Evolutionary conservation across 2,888 invertebrate species (phyloP), one percentile per base, ranked within the genome.

Genomic region (Papilio demoleus): DNA sequence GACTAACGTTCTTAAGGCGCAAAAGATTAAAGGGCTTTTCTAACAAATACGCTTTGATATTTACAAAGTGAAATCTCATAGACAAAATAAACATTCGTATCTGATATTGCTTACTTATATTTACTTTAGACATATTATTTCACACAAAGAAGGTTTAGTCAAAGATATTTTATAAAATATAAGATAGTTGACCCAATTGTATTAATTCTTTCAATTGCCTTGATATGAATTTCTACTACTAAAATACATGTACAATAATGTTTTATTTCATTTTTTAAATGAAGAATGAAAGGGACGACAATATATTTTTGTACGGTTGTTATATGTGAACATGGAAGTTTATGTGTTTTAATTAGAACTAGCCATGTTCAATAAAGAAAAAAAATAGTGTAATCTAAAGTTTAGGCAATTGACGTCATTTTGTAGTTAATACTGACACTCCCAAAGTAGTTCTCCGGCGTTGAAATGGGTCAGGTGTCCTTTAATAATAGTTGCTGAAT

Each of bases 51-150:
- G 53, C 31, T 53, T 53, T 53, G 9, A 31, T 53, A 53, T 53
- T 53, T 53, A 53, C 53, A 53, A 53, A 53, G 27, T n/a, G 53
- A 53, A 53, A 31, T 53, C n/a, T 53, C 31, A 53, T 31, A 31
- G 31, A 31, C 31, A 53, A 53, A 53, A 53, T 17, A 53, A 53
- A 53, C 53, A 53, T 53, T 53, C 53, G 27, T 27, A 53, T 53
- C 53, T 31, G 9, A 31, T 31, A 31, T 53, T 53, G 53, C 53
- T 53, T 14, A 53, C n/a, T 53, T 53, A 31, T 53, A 31, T 53
- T 53, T 53, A 53, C 53, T n/a, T 53, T 31, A n/a, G 3, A n/a
- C 31, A 1, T 53, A 53, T 53, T 53, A 27, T 53, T 53, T 53
- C 17, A 8, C n/a, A 1, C 17, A 53, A 17, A 53, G 31, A 50